These are phyloP conservation scores for Papilio protenor DNA, from an alignment of 2,888 invertebrate genomes.

Conservation along the genomic window DNA sequence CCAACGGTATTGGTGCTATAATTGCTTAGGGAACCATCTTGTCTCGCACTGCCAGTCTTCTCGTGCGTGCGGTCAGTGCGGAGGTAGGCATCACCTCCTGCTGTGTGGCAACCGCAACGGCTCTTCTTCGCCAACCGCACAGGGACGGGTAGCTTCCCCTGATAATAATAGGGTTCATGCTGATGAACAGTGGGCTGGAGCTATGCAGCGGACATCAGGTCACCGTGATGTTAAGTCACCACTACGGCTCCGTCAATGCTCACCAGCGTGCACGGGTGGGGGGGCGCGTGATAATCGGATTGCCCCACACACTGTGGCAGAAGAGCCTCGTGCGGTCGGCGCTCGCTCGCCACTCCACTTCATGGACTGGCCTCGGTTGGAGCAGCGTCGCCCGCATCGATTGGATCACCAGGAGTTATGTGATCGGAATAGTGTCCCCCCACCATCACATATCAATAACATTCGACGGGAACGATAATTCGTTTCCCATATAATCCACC, in stretches of 20 bases:
- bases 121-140: not conserved
- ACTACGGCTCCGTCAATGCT: not conserved
- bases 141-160: not conserved
- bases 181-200: not conserved
- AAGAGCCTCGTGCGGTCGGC: not conserved
- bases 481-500: too few relatives aligned
- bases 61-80: slow-evolving; percentile 7
- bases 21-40: slow-evolving; percentile 23
- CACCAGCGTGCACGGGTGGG: not conserved
- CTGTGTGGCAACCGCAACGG: slow-evolving; percentile 17
- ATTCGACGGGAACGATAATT: too few relatives aligned
- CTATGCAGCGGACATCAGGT: too few relatives aligned
- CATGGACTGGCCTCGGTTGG: not conserved
- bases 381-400: not conserved
- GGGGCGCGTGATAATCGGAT: not conserved
- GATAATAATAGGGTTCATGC: too few relatives aligned
- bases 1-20: not conserved
- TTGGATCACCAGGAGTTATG: not conserved
- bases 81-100: slow-evolving; percentile 13
- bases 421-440: too few relatives aligned
- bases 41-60: slow-evolving; percentile 9
- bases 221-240: not conserved
- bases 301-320: not conserved
- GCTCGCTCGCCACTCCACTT: not conserved
- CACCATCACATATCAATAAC: too few relatives aligned